Base-by-base conservation (phyloP, 1,140 invertebrate species). In the Pseudomyrmex flavicornis region DNA sequence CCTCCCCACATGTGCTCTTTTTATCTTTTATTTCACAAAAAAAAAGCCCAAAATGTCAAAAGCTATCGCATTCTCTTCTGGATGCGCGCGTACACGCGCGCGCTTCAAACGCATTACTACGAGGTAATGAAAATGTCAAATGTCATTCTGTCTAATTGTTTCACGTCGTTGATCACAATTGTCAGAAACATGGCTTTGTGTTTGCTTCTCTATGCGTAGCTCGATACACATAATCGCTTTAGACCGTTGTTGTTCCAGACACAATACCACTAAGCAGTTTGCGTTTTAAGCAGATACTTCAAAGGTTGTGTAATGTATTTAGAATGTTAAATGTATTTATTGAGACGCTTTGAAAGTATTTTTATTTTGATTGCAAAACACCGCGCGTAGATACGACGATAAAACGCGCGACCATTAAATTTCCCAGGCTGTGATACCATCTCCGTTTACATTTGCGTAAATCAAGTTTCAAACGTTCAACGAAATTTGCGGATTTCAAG, bases 81-180 rank as follows among this genome's bases (percentile, higher is more conserved):
- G 20, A 35, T 65, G 17, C 17, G 15, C 3, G 26, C 44, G 15
- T 7, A 9, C 17, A 13, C 46, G 12, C 8, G 2, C 13, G 9
- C 9, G 26, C 20, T 12, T 65, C 52, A n/a, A 58, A 70, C 22
- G 15, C 35, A 22, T 77, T 77, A 46, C 7, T 35, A 35, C 65
- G 46, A 69, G 63, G 48, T 56, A 77, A 77, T 68, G 76, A 80
- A 80, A 80, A 70, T 80, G 76, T 70, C 76, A 80, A 44, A 80
- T 17, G 76, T 80, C 76, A 59, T 70, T 80, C 76, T 59, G 65
- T 80, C 76, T 59, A 70, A 79, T 70, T 58, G 76, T 70, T 70
- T 80, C 66, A 58, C 20, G 54, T 68, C 54, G 76, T 70, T 70
- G 54, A 70, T 80, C 76, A 59, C 52, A 17, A 80, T 80, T 80